phyloP scores from a whole-genome alignment of 1,140 invertebrate genomes.

The Akabosia matsudoensis region DNA sequence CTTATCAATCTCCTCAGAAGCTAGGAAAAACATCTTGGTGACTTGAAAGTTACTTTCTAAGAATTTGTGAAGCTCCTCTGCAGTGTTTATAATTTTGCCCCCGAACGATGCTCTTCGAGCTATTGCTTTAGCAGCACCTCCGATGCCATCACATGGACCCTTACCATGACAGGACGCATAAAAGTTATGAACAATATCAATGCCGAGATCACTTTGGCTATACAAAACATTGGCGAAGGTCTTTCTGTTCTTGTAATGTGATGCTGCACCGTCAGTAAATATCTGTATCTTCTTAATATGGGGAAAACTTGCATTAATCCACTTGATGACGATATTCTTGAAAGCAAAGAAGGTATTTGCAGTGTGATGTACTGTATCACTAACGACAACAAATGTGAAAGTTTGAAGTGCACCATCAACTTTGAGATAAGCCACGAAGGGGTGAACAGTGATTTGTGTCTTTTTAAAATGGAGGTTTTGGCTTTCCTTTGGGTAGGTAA shows the following conservation, averaged over 20 bases:
- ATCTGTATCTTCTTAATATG: conserved; percentile 39
- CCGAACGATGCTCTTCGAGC: not conserved
- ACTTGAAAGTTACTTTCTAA: not conserved
- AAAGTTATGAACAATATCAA: conserved; percentile 15
- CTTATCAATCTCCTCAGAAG: not conserved
- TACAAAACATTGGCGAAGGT: conserved; percentile 15
- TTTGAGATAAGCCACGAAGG: conserved; percentile 27
- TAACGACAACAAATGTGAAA: conserved; percentile 28
- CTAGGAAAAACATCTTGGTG: not conserved
- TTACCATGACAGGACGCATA: conserved; percentile 31
- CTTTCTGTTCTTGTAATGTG: conserved; percentile 28
- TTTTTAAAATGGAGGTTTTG: conserved; percentile 38
- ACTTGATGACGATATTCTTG: not conserved
- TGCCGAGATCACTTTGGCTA: conserved; percentile 1
- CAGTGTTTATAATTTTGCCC: conserved; percentile 6
- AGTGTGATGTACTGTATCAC: conserved; percentile 25
- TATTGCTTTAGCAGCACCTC: conserved; percentile 25
- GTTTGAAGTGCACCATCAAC: not conserved
- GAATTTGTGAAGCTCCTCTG: not conserved
- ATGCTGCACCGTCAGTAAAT: conserved; percentile 40
- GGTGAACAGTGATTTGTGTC: conserved; percentile 38
- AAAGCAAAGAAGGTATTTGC: conserved; percentile 1
- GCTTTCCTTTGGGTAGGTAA: conserved; percentile 35
- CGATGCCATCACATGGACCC: conserved; percentile 34
- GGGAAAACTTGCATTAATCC: not conserved